A percentile compares a stretch with the other conserved stretches of the same genome.
phyloP scores from a whole-genome alignment of 2,113 vertebrate species.

The Hirundichthys speculiger region DNA sequence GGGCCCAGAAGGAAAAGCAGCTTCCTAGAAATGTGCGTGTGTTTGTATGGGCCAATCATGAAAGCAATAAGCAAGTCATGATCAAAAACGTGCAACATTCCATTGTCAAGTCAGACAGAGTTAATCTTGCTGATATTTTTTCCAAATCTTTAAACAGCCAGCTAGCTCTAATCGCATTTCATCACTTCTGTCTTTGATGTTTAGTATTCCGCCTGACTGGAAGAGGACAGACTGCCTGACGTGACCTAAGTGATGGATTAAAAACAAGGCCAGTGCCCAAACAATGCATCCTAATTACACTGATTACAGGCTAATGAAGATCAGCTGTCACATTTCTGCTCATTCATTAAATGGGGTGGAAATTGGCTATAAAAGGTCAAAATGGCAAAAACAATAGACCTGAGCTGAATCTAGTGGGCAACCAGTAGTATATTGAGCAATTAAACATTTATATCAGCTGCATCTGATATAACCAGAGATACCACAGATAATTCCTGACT shows the following conservation, averaged over 20 bases:
- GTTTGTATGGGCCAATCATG: not conserved
- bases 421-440: not conserved
- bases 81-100: constrained; percentile 32
- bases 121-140: constrained; percentile 4
- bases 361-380: not conserved
- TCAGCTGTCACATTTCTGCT: constrained; percentile 25
- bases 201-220: not conserved
- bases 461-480: not conserved
- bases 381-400: constrained; percentile 1
- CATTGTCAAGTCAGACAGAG: constrained; percentile 24
- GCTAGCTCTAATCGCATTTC: not conserved
- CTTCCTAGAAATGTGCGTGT: constrained; percentile 33
- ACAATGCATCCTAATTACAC: constrained; percentile 22
- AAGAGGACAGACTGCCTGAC: constrained; percentile 1
- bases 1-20: constrained; percentile 40
- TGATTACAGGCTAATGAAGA: constrained; percentile 38
- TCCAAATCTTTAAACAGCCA: not conserved
- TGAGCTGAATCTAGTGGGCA: not conserved
- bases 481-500: too few relatives aligned
- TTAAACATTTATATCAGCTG: not conserved
- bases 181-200: constrained; percentile 18
- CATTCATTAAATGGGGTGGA: not conserved
- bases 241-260: constrained; percentile 25
- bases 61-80: constrained; percentile 32
- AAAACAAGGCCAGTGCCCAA: constrained; percentile 35